A percentile compares a stretch with the other conserved stretches of the same genome.
Conservation (phyloP, 1,140 invertebrate genomes). For the Drosophila pseudoananassae region DNA sequence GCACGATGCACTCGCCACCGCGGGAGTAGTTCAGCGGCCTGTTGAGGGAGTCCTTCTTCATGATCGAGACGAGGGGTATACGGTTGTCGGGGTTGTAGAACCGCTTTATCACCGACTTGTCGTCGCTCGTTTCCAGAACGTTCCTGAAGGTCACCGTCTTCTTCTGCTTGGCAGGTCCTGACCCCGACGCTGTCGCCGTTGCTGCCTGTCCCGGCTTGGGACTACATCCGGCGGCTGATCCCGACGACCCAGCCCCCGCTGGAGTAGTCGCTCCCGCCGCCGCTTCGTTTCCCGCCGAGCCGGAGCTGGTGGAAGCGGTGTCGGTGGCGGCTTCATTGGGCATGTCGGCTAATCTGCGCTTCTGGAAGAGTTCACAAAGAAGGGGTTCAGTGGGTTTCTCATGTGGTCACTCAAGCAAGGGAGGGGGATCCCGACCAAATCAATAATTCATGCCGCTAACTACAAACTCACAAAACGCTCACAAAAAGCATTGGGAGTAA, state of each 20-base stretch:
- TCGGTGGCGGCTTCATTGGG: conserved; percentile 50
- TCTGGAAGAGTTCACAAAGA: conserved; percentile 51
- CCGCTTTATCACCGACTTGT: conserved; percentile 79
- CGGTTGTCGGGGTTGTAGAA: conserved; percentile 83
- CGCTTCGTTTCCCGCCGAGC: conserved; percentile 4
- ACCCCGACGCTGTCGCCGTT: conserved; percentile 6
- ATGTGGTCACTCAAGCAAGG: conserved; percentile 1
- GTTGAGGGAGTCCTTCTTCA: conserved; percentile 82
- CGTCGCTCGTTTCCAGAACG: conserved; percentile 83
- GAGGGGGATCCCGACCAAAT: conserved; percentile 42
- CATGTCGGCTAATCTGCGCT: conserved; percentile 62
- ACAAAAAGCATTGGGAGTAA: conserved; percentile 26
- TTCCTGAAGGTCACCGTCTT: conserved; percentile 84
- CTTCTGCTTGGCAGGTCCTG: conserved; percentile 64
- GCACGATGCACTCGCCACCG: conserved; percentile 79
- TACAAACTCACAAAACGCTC: conserved; percentile 61
- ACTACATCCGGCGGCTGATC: conserved; percentile 5
- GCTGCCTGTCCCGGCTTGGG: conserved; percentile 4
- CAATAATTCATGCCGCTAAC: conserved; percentile 76
- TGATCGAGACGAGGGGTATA: conserved; percentile 78
- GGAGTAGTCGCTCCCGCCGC: conserved; percentile 14
- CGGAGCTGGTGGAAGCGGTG: conserved; percentile 10
- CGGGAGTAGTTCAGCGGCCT: conserved; percentile 64
- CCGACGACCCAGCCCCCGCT: conserved; percentile 2
- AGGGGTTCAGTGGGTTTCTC: conserved; percentile 28